Evolutionary conservation across 1,140 invertebrate genomes (phyloP), one percentile per base, ranked within the genome.

Genomic region (Zaprionus ornatus): DNA sequence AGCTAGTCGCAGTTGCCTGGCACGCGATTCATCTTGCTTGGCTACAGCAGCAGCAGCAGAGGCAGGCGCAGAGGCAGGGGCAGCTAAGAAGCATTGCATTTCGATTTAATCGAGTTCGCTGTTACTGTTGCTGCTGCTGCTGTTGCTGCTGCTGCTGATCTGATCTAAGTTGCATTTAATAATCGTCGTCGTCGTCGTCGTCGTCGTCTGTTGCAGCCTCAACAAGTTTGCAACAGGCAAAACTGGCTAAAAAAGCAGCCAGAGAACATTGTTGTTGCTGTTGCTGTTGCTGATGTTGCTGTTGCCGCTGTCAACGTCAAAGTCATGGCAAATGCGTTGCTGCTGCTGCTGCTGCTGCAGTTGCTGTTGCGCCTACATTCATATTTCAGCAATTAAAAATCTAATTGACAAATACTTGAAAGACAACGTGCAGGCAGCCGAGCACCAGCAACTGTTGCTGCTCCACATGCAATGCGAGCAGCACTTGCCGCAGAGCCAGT

Each of bases 311-410:
- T 77, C 70, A 77, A 64, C 70, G 78, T 77, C 78, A 79, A 70
- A 67, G 64, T 74, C 75, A 78, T 61, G 57, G 69, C 70, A 68
- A 77, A 61, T 75, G 64, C 56, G 64, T 74, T 78, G 62, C 71
- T 74, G 54, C 63, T 66, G 77, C 52, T 70, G 72, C 23, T 66
- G 63, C 19, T 62, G 69, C 12, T 73, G 70, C 50, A 64, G 64
- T 50, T 79, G 54, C 60, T 63, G 75, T 76, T 81, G 84, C 85
- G 85, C 85, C 81, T 85, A 90, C 85, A 90, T 90, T 90, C 85
- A 90, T 90, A 90, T 90, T 90, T 90, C 86, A 90, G 85, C 85
- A 90, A 90, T 90, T 90, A 90, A 90, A 90, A 90, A 85, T 90
- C 85, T 90, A 90, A 90, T 90, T 90, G 85, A 90, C 85, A 90